A percentile compares a stretch with the other conserved stretches of the same genome.
These are phyloP conservation scores for Abrostola tripartita DNA, from an alignment of 2,888 invertebrate species.

Conservation along the genomic window DNA sequence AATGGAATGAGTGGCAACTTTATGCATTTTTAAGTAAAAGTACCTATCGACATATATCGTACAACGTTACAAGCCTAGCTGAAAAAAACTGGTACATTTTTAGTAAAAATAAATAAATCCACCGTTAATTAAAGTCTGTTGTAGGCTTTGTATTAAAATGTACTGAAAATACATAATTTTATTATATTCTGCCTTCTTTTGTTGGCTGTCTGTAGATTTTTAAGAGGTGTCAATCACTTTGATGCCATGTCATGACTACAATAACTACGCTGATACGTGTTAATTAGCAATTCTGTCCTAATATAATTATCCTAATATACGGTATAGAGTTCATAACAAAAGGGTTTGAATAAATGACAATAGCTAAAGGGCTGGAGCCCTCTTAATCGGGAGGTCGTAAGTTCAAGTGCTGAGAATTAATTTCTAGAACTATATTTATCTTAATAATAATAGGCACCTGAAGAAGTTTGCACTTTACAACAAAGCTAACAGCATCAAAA, in stretches of 20 bases:
- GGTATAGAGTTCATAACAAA: constrained; percentile 13
- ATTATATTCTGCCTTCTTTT: background rate
- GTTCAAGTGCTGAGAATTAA: too few relatives aligned
- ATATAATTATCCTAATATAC: background rate
- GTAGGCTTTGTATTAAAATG: too few relatives aligned
- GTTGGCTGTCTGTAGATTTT: background rate
- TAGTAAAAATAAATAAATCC: constrained; percentile 1
- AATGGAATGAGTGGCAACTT: constrained; percentile 7
- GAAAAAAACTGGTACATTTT: too few relatives aligned
- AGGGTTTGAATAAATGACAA: constrained; percentile 3
- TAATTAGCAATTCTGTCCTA: constrained; percentile 13
- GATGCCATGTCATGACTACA: constrained; percentile 4
- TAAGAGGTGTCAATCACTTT: constrained; percentile 2
- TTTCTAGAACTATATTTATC: too few relatives aligned
- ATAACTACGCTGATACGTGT: constrained; percentile 20
- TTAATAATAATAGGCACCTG: too few relatives aligned
- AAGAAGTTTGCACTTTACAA: too few relatives aligned
- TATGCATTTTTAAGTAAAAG: constrained; percentile 3
- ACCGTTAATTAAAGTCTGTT: background rate
- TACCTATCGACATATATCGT: background rate
- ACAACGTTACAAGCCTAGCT: too few relatives aligned
- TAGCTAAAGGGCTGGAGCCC: too few relatives aligned
- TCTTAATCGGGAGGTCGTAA: too few relatives aligned
- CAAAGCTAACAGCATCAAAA: too few relatives aligned
- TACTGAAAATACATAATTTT: background rate